phyloP scores from a whole-genome alignment of 1,140 invertebrate species.

The Drosophila gunungcola region DNA sequence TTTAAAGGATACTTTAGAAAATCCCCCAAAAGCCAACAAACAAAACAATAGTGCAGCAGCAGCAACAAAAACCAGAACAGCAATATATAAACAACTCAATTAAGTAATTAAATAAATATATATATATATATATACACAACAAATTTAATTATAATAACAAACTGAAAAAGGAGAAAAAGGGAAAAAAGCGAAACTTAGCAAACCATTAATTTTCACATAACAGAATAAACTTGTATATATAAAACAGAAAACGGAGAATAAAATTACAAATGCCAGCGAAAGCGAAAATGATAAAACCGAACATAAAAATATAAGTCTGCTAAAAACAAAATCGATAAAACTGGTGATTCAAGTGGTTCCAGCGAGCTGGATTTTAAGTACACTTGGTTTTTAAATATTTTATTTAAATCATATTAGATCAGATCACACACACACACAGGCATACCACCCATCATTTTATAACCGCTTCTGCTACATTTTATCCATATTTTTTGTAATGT shows the following conservation, averaged over 20 bases:
- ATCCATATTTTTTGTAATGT: slow-evolving; percentile 10
- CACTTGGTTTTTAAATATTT: not conserved
- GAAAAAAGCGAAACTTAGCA: slow-evolving; percentile 21
- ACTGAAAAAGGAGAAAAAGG: slow-evolving; percentile 11
- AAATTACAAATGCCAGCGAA: slow-evolving; percentile 7
- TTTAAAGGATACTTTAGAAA: slow-evolving; percentile 17
- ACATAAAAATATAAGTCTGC: slow-evolving; percentile 6
- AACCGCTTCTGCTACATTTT: slow-evolving; percentile 1
- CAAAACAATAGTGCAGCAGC: slow-evolving; percentile 22
- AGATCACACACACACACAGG: not conserved
- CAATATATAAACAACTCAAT: slow-evolving; percentile 46
- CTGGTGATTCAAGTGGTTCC: slow-evolving; percentile 4
- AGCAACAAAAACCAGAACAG: slow-evolving; percentile 19
- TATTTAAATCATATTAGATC: not conserved
- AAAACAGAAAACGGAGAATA: slow-evolving; percentile 37
- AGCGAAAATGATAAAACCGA: slow-evolving; percentile 1
- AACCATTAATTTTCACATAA: slow-evolving; percentile 33
- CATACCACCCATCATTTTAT: slow-evolving; percentile 10
- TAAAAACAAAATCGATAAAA: slow-evolving; percentile 1
- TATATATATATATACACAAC: slow-evolving; percentile 35
- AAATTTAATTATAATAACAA: slow-evolving; percentile 22
- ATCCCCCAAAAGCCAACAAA: slow-evolving; percentile 40
- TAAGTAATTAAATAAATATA: slow-evolving; percentile 60
- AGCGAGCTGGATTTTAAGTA: not conserved
- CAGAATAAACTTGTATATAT: slow-evolving; percentile 23